These are phyloP conservation scores for Eira barbara DNA, from an alignment of 2,113 vertebrate species.

Conservation along the genomic window DNA sequence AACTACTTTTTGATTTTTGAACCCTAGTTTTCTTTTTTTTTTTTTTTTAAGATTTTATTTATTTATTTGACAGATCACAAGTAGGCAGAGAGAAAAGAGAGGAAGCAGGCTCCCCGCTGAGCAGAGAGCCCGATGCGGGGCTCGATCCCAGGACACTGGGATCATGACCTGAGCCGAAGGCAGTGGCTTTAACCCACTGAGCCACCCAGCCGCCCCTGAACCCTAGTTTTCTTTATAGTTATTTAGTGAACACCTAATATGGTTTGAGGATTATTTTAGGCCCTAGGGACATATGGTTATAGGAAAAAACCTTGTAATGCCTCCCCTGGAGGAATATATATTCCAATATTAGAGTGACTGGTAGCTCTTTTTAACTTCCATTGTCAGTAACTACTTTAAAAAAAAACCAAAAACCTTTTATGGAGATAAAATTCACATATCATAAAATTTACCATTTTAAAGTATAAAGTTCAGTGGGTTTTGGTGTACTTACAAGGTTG, in stretches of 20 bases:
- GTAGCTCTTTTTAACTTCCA: background rate
- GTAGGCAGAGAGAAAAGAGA: too few species aligned
- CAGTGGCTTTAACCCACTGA: too few species aligned
- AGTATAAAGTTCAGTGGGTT: background rate
- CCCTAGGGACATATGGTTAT: background rate
- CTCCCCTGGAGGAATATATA: background rate
- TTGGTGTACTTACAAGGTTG: background rate
- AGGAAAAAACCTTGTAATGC: background rate
- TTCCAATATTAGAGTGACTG: background rate
- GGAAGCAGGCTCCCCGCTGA: too few species aligned
- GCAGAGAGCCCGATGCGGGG: too few species aligned
- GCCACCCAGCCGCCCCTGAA: too few species aligned
- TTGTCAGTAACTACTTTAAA: background rate
- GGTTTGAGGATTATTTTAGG: constrained; percentile 2
- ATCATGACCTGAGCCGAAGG: too few species aligned
- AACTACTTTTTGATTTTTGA: background rate
- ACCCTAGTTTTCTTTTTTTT: background rate
- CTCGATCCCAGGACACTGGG: too few species aligned
- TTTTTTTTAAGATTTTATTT: too few species aligned
- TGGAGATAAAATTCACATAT: background rate
- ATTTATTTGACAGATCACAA: too few species aligned
- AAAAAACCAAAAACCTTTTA: background rate
- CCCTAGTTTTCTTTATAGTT: background rate
- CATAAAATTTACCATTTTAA: background rate
- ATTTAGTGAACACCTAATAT: background rate